Evolutionary conservation across 2,888 invertebrate species (phyloP).

Genomic region (Dicyrtoma fusca): DNA sequence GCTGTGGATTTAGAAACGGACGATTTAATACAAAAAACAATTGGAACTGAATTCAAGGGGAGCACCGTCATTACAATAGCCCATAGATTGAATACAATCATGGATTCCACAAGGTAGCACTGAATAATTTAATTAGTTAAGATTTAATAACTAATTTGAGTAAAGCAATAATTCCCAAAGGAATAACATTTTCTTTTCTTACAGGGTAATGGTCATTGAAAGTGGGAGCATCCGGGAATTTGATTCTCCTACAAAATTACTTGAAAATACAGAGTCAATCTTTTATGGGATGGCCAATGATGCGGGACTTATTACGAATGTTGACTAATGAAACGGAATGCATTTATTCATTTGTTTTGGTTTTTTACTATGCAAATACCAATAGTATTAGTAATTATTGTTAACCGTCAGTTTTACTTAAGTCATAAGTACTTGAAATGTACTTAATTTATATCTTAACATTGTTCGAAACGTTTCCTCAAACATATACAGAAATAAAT

Average conservation of each 20-base stretch:
- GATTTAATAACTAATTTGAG: no score
- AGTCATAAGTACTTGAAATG: no score
- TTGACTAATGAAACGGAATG: no score
- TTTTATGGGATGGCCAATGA: constrained; percentile 64
- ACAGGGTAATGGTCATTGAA: constrained; percentile 61
- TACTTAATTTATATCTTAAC: no score
- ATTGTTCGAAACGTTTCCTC: no score
- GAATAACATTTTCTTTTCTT: not conserved
- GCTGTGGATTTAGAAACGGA: no score
- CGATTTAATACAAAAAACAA: constrained; percentile 71
- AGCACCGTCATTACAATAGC: constrained; percentile 92
- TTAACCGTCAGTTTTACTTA: no score
- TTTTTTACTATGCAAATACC: no score
- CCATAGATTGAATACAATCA: constrained; percentile 87
- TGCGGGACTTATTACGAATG: constrained; percentile 61
- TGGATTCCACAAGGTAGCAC: constrained; percentile 75
- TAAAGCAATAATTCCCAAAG: not conserved
- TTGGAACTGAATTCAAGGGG: constrained; percentile 79
- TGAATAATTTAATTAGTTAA: not conserved
- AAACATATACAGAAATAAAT: no score
- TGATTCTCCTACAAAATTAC: constrained; percentile 59
- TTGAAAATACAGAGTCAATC: constrained; percentile 59
- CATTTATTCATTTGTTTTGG: no score
- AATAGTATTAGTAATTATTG: no score
- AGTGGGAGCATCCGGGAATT: constrained; percentile 61